Evolutionary conservation across 2,113 vertebrate genomes (phyloP).

Genomic region (Shinisaurus crocodilurus): DNA sequence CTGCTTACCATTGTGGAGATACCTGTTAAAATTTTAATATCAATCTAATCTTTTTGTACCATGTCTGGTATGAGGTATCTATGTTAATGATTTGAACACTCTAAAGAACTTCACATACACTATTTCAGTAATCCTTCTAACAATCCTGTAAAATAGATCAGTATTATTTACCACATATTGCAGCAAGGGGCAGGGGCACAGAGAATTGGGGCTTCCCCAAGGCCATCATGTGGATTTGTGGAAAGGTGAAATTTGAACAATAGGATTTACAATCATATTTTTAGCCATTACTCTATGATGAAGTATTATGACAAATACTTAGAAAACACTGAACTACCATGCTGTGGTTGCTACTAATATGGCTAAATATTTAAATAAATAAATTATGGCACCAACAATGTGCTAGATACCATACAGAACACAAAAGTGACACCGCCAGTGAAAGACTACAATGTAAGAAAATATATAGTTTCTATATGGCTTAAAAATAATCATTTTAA

Average conservation of each 20-base stretch:
- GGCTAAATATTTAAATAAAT: not conserved
- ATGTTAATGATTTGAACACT: not conserved
- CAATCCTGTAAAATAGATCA: too few species aligned
- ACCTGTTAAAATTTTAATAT: not conserved
- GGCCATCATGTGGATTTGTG: too few species aligned
- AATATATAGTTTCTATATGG: not conserved
- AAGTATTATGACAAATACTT: not conserved
- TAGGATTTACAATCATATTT: too few species aligned
- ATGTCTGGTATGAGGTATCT: not conserved
- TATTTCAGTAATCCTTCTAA: too few species aligned
- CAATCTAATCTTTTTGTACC: not conserved
- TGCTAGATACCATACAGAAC: not conserved
- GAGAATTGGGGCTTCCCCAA: too few species aligned
- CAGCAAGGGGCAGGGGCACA: too few species aligned
- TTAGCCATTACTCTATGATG: not conserved
- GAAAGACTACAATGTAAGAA: not conserved
- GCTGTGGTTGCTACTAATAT: not conserved
- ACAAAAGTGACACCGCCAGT: not conserved
- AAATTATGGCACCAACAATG: not conserved
- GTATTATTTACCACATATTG: too few species aligned
- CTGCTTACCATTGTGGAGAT: not conserved
- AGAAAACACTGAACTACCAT: not conserved
- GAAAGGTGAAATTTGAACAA: too few species aligned
- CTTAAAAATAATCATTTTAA: not conserved
- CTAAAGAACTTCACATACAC: not conserved